Evolutionary conservation across 2,888 invertebrate species (phyloP), one percentile per base, ranked within the genome.

Genomic region (Charanyca ferruginea): DNA sequence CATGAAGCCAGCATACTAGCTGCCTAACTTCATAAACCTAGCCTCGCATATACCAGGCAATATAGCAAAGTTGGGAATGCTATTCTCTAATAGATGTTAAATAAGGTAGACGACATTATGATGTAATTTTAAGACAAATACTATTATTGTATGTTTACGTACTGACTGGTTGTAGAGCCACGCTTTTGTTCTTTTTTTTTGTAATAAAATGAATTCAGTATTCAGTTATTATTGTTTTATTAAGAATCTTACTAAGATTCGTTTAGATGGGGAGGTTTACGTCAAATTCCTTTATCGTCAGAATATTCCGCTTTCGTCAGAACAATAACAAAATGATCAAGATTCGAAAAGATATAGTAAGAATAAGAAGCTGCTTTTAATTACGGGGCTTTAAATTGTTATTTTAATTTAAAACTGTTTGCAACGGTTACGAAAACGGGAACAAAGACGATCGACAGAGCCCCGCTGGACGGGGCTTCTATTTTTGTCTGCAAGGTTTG

Each of bases 101-200:
- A 58, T 82, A 77, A 64, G 70, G 77, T 84, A 84, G 83, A 76
- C 64, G 76, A 77, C 83, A 81, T 75, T 80, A 79, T 70, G 80
- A 71, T 81, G 72, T 82, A 81, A 77, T 81, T 83, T 62, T 86
- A 87, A 85, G 86, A 83, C 77, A 80, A 85, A 83, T 83, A 85
- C 76, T 81, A 82, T 79, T 79, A 80, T 79, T 83, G 77, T 84
- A 85, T 85, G 81, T 83, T 86, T 80, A 83, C 70, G 79, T 81
- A 77, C 84, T 72, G 80, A 85, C 71, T 77, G 86, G 86, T 83
- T 71, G 60, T 70, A 81, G 66, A 79, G 70, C 65, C 65, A 67
- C 57, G 76, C 71, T 79, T 79, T 81, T 84, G 87, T 89, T 87
- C 80, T 85, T 87, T 85, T 87, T 85, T 87, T 87, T 76, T 72